Evolutionary conservation across 2,888 invertebrate species (phyloP), one percentile per base, ranked within the genome.

Genomic region (Aelia acuminata): DNA sequence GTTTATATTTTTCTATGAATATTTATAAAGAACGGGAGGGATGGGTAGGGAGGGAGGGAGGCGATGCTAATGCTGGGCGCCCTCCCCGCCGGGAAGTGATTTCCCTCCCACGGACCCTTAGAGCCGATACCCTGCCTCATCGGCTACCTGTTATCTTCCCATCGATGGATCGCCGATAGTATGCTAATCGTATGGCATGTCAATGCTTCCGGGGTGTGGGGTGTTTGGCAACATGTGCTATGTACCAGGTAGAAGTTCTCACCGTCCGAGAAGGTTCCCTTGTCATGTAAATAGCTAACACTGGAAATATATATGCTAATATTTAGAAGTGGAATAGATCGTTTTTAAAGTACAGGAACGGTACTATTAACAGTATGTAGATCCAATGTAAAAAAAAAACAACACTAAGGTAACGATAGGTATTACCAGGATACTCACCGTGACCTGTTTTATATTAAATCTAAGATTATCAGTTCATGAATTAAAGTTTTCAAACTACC

Each of bases 1-100:
- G 80, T 80, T 80, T 43, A 43, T 80, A 80, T 80, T 80, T 80
- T 80, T 80, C 80, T 80, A 80, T 80, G 80, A 80, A 80, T 80
- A 80, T 70, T 70, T 70, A 70, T 70, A 70, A n/a, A n/a, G 63
- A 18, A 18, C 13, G 13, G 35, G 18, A 0, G 20, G 80, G 80
- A n/a, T n/a, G n/a, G n/a, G n/a, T n/a, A 20, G 39, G 80, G 80
- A 22, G 43, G 2, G 11, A 22, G 43, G n/a, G 43, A n/a, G 80
- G 43, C n/a, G n/a, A n/a, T n/a, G n/a, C 43, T 43, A 43, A 43
- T 43, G n/a, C 22, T 22, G n/a, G 70, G 11, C 80, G 13, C 8
- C 80, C 80, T 47, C 80, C 80, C 80, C 80, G 80, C n/a, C n/a
- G 43, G 35, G 39, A 80, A 22, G 39, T 18, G 63, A 70, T 70